These are phyloP conservation scores for Holacanthus passer DNA, from an alignment of 2,113 vertebrate genomes.

Conservation along the genomic window DNA sequence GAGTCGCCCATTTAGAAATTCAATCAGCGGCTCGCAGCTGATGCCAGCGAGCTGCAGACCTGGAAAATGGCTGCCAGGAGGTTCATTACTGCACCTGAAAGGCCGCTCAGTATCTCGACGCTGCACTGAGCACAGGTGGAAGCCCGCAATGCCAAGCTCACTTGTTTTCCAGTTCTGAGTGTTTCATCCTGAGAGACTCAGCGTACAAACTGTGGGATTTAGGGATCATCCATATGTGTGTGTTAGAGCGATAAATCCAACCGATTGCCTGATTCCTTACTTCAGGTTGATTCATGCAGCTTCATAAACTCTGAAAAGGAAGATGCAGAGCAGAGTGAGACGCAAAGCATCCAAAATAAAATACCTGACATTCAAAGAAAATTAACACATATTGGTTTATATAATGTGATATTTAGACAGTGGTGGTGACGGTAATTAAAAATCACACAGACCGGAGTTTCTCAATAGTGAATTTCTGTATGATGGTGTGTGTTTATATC, in stretches of 20 bases:
- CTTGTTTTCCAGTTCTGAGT: slow-evolving; percentile 26
- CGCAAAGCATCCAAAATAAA: slow-evolving; percentile 15
- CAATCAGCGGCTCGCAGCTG: slow-evolving; percentile 24
- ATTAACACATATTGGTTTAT: not conserved
- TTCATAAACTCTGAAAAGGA: slow-evolving; percentile 64
- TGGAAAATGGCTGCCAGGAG: slow-evolving; percentile 60
- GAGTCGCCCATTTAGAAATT: slow-evolving; percentile 15
- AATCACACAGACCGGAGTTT: not conserved
- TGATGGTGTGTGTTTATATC: not conserved
- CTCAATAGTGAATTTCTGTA: not conserved
- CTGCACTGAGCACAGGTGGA: slow-evolving; percentile 45
- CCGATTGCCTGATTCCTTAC: slow-evolving; percentile 15
- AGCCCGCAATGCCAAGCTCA: slow-evolving; percentile 31
- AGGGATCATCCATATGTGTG: slow-evolving; percentile 46
- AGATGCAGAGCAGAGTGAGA: slow-evolving; percentile 42
- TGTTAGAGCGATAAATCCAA: slow-evolving; percentile 33
- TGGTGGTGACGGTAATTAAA: not conserved
- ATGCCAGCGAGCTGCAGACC: slow-evolving; percentile 45
- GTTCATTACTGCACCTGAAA: slow-evolving; percentile 31
- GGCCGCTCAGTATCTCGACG: slow-evolving; percentile 32
- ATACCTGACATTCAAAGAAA: not conserved
- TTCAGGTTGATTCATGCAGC: slow-evolving; percentile 42
- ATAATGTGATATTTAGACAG: not conserved
- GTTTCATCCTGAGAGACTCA: slow-evolving; percentile 42
- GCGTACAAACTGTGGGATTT: slow-evolving; percentile 42